Percentiles rank a stretch among this genome's conserved stretches.
phyloP scores from a whole-genome alignment of 2,113 vertebrate species.

The Pollimyrus isidori region DNA sequence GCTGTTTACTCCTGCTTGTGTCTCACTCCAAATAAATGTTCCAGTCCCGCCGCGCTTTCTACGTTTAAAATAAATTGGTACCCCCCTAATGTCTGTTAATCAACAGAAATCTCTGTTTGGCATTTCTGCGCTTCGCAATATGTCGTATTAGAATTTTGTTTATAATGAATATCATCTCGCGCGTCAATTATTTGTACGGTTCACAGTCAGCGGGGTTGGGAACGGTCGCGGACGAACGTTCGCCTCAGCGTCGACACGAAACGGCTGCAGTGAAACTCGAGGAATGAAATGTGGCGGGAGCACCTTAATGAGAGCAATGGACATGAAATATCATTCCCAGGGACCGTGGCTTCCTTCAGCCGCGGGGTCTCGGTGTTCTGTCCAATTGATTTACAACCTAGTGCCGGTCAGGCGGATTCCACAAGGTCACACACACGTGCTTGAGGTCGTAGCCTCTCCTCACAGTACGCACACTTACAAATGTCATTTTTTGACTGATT shows the following conservation, averaged over 20 bases:
- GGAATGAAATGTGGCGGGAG: background rate
- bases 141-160: background rate
- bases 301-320: background rate
- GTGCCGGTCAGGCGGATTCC: background rate
- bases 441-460: background rate
- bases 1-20: background rate
- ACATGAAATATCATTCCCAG: constrained; percentile 5
- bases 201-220: background rate
- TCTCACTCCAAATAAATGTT: background rate
- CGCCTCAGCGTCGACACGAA: background rate
- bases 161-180: background rate
- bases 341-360: background rate
- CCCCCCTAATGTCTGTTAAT: background rate
- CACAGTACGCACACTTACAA: background rate
- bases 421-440: background rate
- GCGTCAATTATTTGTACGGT: background rate
- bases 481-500: background rate
- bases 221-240: background rate
- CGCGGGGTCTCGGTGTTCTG: background rate
- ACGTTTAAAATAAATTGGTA: background rate
- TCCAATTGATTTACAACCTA: constrained; percentile 9
- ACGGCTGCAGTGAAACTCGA: background rate
- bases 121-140: background rate
- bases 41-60: background rate
- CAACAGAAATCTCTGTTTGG: background rate